A percentile compares a stretch with the other conserved stretches of the same genome.
Evolutionary conservation across 2,797 vertebrate species (phyloP).

Genomic region (Ctenosaura bakeri): DNA sequence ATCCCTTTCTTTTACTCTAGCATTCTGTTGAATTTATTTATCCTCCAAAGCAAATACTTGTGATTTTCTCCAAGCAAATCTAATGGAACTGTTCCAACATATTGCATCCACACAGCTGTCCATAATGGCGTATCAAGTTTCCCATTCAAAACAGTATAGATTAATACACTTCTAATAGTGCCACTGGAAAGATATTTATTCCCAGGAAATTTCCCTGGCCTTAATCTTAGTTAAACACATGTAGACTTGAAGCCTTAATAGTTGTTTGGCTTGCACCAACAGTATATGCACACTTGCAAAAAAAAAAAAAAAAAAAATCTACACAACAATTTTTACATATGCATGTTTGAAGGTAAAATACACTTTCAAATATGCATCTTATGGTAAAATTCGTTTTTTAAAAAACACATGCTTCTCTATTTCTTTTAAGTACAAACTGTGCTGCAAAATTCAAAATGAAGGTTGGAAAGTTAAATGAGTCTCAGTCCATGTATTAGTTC

Average conservation of each 20-base stretch:
- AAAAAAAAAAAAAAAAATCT: not conserved
- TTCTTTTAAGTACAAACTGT: not conserved
- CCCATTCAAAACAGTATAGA: not conserved
- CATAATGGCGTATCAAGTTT: not conserved
- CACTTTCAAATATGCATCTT: not conserved
- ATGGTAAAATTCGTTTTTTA: not conserved
- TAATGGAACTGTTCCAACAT: not conserved
- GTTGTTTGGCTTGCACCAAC: not conserved
- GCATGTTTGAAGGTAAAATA: no score
- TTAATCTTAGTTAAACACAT: not conserved
- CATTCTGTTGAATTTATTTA: not conserved
- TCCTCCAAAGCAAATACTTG: not conserved
- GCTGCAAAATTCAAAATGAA: not conserved
- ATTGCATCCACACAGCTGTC: not conserved
- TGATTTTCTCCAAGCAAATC: not conserved
- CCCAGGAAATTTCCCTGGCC: not conserved
- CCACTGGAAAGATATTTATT: not conserved
- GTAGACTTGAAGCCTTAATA: not conserved
- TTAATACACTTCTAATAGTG: not conserved
- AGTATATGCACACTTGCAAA: not conserved
- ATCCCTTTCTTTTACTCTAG: not conserved
- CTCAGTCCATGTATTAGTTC: not conserved
- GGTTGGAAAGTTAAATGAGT: not conserved
- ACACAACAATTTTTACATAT: not conserved
- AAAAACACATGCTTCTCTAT: no score